Evolutionary conservation across 2,113 vertebrate genomes (phyloP).

Genomic region (rat (Rattus norvegicus)): DNA sequence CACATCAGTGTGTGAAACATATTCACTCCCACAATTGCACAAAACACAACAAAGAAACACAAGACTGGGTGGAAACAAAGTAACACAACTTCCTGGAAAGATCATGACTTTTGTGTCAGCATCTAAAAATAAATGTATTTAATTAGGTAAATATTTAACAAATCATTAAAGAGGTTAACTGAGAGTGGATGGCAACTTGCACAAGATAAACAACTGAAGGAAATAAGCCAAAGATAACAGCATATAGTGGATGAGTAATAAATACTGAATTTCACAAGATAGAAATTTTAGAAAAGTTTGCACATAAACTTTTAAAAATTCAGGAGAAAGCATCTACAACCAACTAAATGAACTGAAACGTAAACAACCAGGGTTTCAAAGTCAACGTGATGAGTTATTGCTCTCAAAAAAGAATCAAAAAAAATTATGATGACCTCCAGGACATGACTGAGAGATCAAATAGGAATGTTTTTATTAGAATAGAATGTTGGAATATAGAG

Average conservation of each 20-base stretch:
- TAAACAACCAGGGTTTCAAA: too few relatives aligned
- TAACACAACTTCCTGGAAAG: background rate
- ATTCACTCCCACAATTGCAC: background rate
- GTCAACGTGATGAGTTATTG: too few relatives aligned
- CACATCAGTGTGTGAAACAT: background rate
- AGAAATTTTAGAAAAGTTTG: too few relatives aligned
- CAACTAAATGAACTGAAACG: too few relatives aligned
- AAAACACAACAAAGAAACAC: background rate
- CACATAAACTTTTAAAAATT: too few relatives aligned
- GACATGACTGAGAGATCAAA: background rate
- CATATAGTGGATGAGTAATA: too few relatives aligned
- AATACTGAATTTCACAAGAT: too few relatives aligned
- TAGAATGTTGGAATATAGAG: too few relatives aligned
- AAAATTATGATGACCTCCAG: background rate
- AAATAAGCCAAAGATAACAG: too few relatives aligned
- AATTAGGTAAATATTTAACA: background rate
- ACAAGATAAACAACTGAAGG: background rate
- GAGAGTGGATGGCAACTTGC: background rate
- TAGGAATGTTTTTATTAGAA: too few relatives aligned
- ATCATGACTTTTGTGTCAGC: background rate
- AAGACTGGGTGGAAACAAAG: background rate
- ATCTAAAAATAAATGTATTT: background rate
- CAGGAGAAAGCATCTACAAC: too few relatives aligned
- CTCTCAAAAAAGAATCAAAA: too few relatives aligned
- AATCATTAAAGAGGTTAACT: background rate